Evolutionary conservation across 2,113 vertebrate species (phyloP).

Genomic region (Canis aureus): DNA sequence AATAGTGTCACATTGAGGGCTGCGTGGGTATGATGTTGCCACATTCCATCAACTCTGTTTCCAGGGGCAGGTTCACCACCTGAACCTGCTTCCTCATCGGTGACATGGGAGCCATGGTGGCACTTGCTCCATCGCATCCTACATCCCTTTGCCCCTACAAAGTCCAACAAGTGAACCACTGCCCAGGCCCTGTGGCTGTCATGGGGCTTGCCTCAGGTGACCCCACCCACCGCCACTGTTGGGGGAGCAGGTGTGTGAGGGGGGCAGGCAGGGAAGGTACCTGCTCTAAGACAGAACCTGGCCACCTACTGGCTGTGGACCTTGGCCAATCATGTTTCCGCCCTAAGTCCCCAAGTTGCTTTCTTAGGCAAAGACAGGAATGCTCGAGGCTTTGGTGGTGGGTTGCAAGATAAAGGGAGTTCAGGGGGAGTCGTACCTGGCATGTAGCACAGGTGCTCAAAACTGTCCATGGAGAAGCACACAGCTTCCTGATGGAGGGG

Average conservation of each 20-base stretch:
- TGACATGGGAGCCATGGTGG: fast-evolving
- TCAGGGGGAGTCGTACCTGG: fast-evolving
- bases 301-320: not conserved
- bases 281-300: not conserved
- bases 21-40: fast-evolving
- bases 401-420: fast-evolving
- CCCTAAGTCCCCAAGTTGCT: not conserved
- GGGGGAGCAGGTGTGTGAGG: not conserved
- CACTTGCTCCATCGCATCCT: not conserved
- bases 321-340: fast-evolving
- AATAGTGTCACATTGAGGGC: fast-evolving
- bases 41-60: fast-evolving
- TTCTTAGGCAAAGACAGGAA: not conserved
- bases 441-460: fast-evolving
- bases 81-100: not conserved
- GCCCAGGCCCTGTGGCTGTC: fast-evolving
- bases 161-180: fast-evolving
- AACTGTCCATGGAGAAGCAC: not conserved
- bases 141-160: not conserved
- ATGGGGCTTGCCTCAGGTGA: not conserved
- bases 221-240: fast-evolving
- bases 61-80: fast-evolving
- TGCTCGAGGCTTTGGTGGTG: fast-evolving
- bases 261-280: not conserved
- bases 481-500: fast-evolving